Conservation (phyloP, 30 jellyfish, hydroid and myxozoan genomes). For the Sanderia malayensis region DNA sequence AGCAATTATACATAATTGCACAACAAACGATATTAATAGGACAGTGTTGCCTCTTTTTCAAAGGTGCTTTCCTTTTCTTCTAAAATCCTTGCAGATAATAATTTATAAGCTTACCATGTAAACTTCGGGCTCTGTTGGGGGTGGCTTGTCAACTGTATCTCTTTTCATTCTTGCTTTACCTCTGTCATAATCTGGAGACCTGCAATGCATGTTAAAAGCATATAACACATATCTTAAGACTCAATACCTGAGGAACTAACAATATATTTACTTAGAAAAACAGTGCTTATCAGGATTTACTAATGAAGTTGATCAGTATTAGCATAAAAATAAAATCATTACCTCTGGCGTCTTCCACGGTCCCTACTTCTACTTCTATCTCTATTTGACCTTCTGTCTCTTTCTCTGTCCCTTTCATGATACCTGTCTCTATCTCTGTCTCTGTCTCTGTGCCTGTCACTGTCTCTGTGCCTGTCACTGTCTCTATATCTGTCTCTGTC, state of each 20-base stretch:
- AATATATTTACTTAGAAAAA: no score
- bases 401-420: slow-evolving; percentile 49
- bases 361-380: slow-evolving; percentile 45
- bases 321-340: not conserved
- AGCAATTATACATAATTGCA: no score
- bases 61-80: no score
- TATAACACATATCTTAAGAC: no score
- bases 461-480: slow-evolving; percentile 33
- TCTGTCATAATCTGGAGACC: slow-evolving; percentile 28
- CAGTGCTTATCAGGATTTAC: no score
- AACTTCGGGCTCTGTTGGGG: slow-evolving; percentile 91
- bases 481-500: slow-evolving; percentile 7
- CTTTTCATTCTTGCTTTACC: not conserved
- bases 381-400: slow-evolving; percentile 47
- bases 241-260: no score
- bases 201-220: not conserved
- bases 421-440: slow-evolving; percentile 30
- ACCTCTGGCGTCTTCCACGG: not conserved
- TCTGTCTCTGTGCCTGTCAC: slow-evolving; percentile 35
- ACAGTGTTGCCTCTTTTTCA: no score
- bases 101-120: no score
- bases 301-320: no score
- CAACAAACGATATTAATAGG: no score
- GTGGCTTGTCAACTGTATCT: slow-evolving; percentile 73
- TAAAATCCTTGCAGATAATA: no score